These are phyloP conservation scores for Notocelia uddmanniana DNA, from an alignment of 2,888 invertebrate species.

Conservation along the genomic window DNA sequence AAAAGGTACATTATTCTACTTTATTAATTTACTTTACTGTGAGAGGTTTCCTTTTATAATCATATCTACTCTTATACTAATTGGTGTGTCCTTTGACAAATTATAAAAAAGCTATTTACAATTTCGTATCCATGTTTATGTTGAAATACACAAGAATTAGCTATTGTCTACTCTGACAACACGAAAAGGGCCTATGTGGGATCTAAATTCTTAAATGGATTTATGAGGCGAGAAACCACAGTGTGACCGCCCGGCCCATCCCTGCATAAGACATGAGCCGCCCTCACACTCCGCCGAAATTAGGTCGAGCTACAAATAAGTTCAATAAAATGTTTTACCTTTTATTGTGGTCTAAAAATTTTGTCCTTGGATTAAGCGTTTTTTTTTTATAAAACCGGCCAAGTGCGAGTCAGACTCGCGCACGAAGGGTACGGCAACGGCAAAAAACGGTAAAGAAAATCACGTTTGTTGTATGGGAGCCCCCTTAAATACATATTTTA, in stretches of 20 bases:
- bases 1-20: too few relatives aligned
- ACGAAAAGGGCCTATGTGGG: conserved; percentile 15
- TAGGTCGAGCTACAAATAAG: conserved; percentile 44
- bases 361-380: not conserved
- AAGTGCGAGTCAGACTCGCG: too few relatives aligned
- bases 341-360: not conserved
- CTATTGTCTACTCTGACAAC: conserved; percentile 10
- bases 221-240: conserved; percentile 56
- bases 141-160: not conserved
- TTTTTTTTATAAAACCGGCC: too few relatives aligned
- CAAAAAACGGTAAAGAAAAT: too few relatives aligned
- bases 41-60: too few relatives aligned
- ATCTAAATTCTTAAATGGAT: conserved; percentile 56
- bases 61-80: too few relatives aligned
- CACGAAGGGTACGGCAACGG: too few relatives aligned
- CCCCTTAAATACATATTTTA: too few relatives aligned
- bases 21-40: too few relatives aligned
- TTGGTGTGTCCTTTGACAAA: not conserved
- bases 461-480: too few relatives aligned
- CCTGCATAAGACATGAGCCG: conserved; percentile 54
- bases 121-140: not conserved
- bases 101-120: not conserved
- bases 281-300: conserved; percentile 44
- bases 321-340: conserved; percentile 5
- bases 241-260: conserved; percentile 49